Base-by-base conservation (phyloP, 2,888 invertebrate species). In the Xestia xanthographa region DNA sequence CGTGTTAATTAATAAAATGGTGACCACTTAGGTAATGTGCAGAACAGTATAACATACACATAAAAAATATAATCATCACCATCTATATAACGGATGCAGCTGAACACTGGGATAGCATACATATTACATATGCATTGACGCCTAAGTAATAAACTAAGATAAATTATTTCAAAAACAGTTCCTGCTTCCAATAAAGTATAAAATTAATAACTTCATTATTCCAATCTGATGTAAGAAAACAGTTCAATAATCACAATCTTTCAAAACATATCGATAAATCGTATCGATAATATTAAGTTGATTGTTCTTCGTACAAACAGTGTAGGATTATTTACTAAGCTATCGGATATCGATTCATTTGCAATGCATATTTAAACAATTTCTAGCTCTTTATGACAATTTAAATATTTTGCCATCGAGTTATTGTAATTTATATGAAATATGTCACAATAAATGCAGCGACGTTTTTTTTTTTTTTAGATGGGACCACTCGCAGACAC, bases 251-350 rank as follows among this genome's bases (percentile, higher is more conserved):
- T 68, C 73, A 56, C 29, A 71, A 76, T 81, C n/a, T 80, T 66
- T 66, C 62, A 83, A 85, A 83, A 82, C 73, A 83, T 41, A 41
- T 70, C 78, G 66, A 84, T 86, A 63, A 75, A 77, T 83, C 77
- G 53, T 20, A 74, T 70, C 75, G 76, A 83, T 86, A 77, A 82
- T 81, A 41, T 78, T 75, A 70, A 53, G 72, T 77, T 53, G 78
- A 85, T 68, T 83, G 79, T 82, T 72, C 65, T 66, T 17, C 60
- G 45, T 50, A 77, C 79, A 80, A 86, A 83, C 82, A 82, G 38
- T 77, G 72, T 67, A 48, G 77, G 50, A 50, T 80, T 82, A 81
- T 79, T 83, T 70, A 75, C 76, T 72, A 82, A 76, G 78, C 62
- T 69, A 81, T 78, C 68, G 60, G 60, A 41, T 74, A 69, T 79